These are phyloP conservation scores for Wiebesia pumilae DNA, from an alignment of 1,140 invertebrate genomes.

Conservation along the genomic window DNA sequence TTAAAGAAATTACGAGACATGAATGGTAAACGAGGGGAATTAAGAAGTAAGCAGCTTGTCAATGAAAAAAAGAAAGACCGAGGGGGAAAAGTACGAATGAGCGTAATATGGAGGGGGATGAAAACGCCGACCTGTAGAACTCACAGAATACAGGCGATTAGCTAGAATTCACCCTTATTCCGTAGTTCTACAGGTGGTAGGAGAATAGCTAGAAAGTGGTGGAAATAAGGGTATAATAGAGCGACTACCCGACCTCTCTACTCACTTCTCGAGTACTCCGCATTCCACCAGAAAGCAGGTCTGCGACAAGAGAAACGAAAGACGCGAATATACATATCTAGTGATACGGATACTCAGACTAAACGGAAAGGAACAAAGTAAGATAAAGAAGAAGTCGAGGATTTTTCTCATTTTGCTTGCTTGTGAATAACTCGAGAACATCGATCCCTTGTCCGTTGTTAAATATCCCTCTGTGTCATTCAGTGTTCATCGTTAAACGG, in stretches of 20 bases:
- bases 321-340: background rate
- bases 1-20: conserved; percentile 18
- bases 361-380: background rate
- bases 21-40: conserved; percentile 23
- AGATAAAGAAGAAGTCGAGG: background rate
- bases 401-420: background rate
- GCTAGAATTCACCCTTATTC: conserved; percentile 56
- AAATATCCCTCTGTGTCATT: background rate
- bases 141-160: conserved; percentile 48
- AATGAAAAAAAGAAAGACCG: background rate
- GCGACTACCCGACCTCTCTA: conserved; percentile 64
- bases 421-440: background rate
- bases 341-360: background rate
- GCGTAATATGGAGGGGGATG: conserved; percentile 2
- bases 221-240: conserved; percentile 70
- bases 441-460: background rate
- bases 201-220: conserved; percentile 57
- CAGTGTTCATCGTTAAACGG: background rate
- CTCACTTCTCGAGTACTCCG: conserved; percentile 64
- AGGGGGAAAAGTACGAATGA: background rate
- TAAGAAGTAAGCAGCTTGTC: conserved; percentile 16
- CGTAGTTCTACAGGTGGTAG: conserved; percentile 66
- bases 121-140: conserved; percentile 33
- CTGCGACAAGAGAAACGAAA: background rate
- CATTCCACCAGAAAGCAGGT: conserved; percentile 55